Evolutionary conservation across 2,113 vertebrate species (phyloP), one percentile per base, ranked within the genome.

Genomic region (Verasper variegatus): DNA sequence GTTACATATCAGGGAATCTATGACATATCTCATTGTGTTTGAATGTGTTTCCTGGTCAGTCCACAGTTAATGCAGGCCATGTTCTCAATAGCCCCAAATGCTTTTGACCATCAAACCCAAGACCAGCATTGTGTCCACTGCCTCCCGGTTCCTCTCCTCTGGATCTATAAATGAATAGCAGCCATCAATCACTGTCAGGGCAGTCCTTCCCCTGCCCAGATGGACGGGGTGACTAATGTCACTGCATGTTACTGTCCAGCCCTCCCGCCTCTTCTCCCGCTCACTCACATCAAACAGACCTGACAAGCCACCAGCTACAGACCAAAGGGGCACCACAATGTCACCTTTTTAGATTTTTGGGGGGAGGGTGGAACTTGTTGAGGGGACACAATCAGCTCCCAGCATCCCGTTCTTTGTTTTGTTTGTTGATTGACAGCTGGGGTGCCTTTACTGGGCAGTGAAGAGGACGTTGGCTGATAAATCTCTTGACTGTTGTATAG

Each of bases 141-240:
- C 82, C 82, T 86, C 74, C 70, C 54, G 27, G 74, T 83, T 84
- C 68, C 57, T 78, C 71, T 87, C 77, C 51, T 93, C 91, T 86
- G 74, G 95, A 94, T 96, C 95, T 95, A 91, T 96, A 95, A 96
- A 95, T 95, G 96, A 96, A 95, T 95, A 97, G 94, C 95, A 95
- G 95, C 96, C 95, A 96, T 98, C 97, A 97, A 95, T 98, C 97
- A 98, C 95, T 96, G 97, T 97, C 97, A 97, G 94, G 95, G 93
- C 92, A 94, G 91, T 95, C 95, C 94, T 94, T 95, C 92, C 92
- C 94, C 94, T 94, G 95, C 93, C 93, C 93, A 96, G 95, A 96
- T 94, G 95, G 95, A 96, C 94, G 94, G 94, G 95, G 95, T 95
- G 96, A 96, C 94, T 95, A 95, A 93, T 98, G 97, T 98, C 97